These are phyloP conservation scores for Pelobates fuscus DNA, from an alignment of 2,113 vertebrate genomes.

Conservation along the genomic window DNA sequence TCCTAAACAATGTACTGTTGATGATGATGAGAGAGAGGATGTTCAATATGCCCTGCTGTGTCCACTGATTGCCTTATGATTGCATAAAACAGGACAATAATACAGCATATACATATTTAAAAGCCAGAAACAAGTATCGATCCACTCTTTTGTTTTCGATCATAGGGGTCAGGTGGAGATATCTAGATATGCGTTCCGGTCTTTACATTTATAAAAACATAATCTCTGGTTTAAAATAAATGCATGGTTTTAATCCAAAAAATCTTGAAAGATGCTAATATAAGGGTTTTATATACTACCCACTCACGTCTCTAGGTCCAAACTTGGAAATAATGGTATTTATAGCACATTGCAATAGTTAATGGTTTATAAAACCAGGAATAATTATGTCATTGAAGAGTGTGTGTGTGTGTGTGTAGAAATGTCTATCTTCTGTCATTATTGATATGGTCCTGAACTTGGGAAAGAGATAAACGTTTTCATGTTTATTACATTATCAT, in stretches of 20 bases:
- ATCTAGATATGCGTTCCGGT: not conserved
- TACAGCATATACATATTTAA: too few species aligned
- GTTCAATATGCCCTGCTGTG: too few species aligned
- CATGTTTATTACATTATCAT: too few species aligned
- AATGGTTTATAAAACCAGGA: conserved; percentile 26
- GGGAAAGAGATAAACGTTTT: too few species aligned
- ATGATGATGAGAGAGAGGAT: too few species aligned
- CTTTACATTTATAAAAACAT: conserved; percentile 6
- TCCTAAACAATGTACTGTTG: too few species aligned
- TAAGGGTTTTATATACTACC: conserved; percentile 18
- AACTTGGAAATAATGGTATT: conserved; percentile 55
- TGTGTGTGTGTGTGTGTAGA: not conserved
- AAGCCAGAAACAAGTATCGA: too few species aligned
- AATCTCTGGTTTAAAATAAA: conserved; percentile 12
- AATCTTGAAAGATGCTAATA: conserved; percentile 19
- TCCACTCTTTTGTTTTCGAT: too few species aligned
- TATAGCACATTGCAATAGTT: conserved; percentile 44
- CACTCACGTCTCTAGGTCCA: conserved; percentile 52
- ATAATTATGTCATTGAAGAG: conserved; percentile 9
- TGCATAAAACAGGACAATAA: too few species aligned
- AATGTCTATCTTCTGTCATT: not conserved
- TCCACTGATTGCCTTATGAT: too few species aligned
- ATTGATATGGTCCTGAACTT: conserved; percentile 5
- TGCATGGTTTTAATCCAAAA: conserved; percentile 14
- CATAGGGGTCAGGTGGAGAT: too few species aligned